phyloP scores from a whole-genome alignment of 2,888 invertebrate species.

The Ennomos quercinarius region DNA sequence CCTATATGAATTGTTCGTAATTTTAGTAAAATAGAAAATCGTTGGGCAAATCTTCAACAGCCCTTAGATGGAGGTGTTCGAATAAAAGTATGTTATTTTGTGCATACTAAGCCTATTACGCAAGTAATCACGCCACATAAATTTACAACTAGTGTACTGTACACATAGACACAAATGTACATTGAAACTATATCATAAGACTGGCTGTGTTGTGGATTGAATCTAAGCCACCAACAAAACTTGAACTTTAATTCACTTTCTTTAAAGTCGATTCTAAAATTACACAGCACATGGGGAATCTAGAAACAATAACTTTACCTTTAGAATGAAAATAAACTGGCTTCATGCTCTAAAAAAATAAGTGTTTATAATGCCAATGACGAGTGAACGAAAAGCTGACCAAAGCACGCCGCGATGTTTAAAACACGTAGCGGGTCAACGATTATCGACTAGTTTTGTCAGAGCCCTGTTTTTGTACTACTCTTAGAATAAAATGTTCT shows the following conservation, averaged over 20 bases:
- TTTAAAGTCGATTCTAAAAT: too few species aligned
- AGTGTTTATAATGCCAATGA: too few species aligned
- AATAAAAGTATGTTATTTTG: conserved; percentile 55
- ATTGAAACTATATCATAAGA: conserved; percentile 56
- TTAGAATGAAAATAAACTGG: too few species aligned
- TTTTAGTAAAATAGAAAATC: conserved; percentile 20
- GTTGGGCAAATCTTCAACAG: conserved; percentile 17
- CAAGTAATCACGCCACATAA: conserved; percentile 70
- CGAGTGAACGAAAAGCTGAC: too few species aligned
- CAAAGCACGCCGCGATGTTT: too few species aligned
- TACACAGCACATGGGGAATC: too few species aligned
- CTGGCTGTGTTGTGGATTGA: conserved; percentile 25
- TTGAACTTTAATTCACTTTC: background rate
- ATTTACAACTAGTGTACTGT: conserved; percentile 65
- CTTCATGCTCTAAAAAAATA: too few species aligned
- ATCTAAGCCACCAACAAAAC: conserved; percentile 31
- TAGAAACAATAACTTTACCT: too few species aligned
- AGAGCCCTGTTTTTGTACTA: too few species aligned
- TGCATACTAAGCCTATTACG: conserved; percentile 68
- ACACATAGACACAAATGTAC: conserved; percentile 68
- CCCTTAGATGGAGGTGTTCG: conserved; percentile 36
- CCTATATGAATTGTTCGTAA: conserved; percentile 13
- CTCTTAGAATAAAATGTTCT: too few species aligned
- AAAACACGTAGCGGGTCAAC: too few species aligned
- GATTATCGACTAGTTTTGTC: too few species aligned